Evolutionary conservation across 2,888 invertebrate genomes (phyloP).

Genomic region (Saturnia japonica): DNA sequence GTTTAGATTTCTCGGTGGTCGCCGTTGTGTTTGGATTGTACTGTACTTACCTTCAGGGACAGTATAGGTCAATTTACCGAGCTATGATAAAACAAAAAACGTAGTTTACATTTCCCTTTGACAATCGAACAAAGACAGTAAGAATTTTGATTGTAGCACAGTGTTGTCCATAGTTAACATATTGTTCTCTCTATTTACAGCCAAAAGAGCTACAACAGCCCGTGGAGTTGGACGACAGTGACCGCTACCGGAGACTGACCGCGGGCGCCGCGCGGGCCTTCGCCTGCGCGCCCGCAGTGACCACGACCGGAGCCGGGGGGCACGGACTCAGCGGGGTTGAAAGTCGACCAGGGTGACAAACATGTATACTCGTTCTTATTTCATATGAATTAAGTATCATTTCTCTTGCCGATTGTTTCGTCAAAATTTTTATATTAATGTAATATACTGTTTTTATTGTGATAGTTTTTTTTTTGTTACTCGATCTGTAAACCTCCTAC

Average conservation of each 20-base stretch:
- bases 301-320: slow-evolving; percentile 41
- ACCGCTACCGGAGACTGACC: slow-evolving; percentile 86
- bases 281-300: slow-evolving; percentile 71
- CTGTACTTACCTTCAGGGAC: too few species aligned
- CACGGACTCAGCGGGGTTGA: slow-evolving; percentile 25
- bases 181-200: slow-evolving; percentile 65
- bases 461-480: not conserved
- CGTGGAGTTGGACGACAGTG: slow-evolving; percentile 85
- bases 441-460: not conserved
- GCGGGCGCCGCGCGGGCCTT: slow-evolving; percentile 79
- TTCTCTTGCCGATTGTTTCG: slow-evolving; percentile 10
- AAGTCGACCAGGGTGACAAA: slow-evolving; percentile 12
- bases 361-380: slow-evolving; percentile 16
- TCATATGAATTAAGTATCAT: not conserved
- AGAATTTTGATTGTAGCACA: too few species aligned
- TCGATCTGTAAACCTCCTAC: not conserved
- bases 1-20: too few species aligned
- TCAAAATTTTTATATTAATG: not conserved
- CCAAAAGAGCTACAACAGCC: slow-evolving; percentile 83
- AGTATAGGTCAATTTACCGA: too few species aligned
- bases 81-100: too few species aligned
- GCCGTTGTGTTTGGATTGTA: too few species aligned
- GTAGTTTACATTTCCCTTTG: too few species aligned
- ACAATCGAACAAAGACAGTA: too few species aligned
- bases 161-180: not conserved